phyloP scores from a whole-genome alignment of 2,113 vertebrate species.

The Tragelaphus strepsiceros region DNA sequence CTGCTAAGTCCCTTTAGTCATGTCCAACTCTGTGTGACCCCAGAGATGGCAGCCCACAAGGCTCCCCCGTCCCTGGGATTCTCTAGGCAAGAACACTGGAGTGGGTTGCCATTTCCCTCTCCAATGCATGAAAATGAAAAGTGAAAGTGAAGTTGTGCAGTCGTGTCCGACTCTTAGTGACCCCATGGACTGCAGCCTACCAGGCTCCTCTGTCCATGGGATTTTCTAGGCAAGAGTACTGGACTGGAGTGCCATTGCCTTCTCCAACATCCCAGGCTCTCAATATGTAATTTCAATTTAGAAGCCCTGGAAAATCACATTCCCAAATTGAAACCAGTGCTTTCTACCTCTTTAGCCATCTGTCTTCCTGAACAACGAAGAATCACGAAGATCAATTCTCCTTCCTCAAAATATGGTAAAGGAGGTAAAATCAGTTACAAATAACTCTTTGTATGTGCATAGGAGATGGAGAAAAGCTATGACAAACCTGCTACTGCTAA shows the following conservation, averaged over 20 bases:
- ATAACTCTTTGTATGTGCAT: background rate
- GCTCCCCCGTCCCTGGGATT: no score
- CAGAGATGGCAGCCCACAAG: no score
- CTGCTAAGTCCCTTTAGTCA: background rate
- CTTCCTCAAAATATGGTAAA: background rate
- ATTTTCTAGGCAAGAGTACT: no score
- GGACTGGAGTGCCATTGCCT: no score
- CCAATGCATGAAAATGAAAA: no score
- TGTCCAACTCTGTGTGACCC: no score
- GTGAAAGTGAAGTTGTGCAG: no score
- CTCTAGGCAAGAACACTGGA: no score
- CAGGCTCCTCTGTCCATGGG: no score
- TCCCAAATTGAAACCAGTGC: background rate
- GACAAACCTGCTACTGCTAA: background rate
- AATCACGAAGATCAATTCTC: background rate
- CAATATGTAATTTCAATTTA: background rate
- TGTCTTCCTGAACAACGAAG: background rate
- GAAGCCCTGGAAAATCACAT: background rate
- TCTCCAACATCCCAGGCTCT: background rate
- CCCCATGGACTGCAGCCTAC: no score
- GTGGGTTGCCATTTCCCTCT: no score
- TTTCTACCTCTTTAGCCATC: background rate
- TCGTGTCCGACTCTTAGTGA: fast-evolving
- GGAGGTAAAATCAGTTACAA: background rate
- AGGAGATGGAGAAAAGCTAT: background rate